phyloP scores from a whole-genome alignment of 2,888 invertebrate genomes.

The Drosophila borborema region DNA sequence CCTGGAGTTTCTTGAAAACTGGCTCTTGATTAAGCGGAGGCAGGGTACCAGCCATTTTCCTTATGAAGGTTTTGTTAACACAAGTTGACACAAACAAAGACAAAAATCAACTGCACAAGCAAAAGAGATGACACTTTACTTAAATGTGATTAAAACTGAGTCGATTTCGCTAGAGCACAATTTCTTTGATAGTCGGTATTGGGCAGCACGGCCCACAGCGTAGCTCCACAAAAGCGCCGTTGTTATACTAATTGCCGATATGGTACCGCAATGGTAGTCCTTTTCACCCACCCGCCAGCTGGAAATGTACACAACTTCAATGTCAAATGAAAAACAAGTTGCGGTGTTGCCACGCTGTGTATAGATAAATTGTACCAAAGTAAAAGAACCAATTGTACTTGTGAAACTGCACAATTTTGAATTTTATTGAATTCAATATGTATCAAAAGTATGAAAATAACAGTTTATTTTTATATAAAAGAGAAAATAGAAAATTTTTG shows the following conservation, averaged over 20 bases:
- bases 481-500: constrained; percentile 2
- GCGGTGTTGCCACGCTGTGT: constrained; percentile 64
- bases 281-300: constrained; percentile 69
- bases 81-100: constrained; percentile 58
- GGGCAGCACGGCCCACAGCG: constrained; percentile 58
- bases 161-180: constrained; percentile 19
- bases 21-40: constrained; percentile 88
- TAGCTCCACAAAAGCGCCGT: constrained; percentile 65
- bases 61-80: constrained; percentile 54
- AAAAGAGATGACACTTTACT: constrained; percentile 62
- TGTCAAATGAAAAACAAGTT: constrained; percentile 85
- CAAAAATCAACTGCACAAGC: constrained; percentile 51
- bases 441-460: constrained; percentile 7
- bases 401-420: neutral
- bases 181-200: constrained; percentile 33
- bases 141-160: constrained; percentile 31
- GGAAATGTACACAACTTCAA: constrained; percentile 76
- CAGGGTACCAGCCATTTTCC: constrained; percentile 82
- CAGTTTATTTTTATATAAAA: neutral
- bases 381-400: neutral
- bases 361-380: constrained; percentile 16
- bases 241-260: constrained; percentile 36
- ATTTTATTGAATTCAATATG: neutral
- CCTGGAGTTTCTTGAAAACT: constrained; percentile 91
- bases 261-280: constrained; percentile 66